These are phyloP conservation scores for Lytechinus variegatus DNA, from an alignment of 35 echinoderm and acorn worm species.

Conservation along the genomic window DNA sequence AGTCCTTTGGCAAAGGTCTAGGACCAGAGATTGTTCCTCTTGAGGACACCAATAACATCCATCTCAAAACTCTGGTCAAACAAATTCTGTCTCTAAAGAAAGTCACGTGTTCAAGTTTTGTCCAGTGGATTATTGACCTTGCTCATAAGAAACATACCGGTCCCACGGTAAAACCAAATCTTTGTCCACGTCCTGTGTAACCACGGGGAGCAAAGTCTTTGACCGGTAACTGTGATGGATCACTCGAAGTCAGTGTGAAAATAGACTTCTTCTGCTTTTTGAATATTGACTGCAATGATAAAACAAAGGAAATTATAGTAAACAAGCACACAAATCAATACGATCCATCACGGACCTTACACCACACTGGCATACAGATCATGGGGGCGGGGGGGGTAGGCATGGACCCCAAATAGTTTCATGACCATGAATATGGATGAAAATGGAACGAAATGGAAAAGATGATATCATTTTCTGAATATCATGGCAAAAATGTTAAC, in stretches of 20 bases:
- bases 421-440: too few relatives aligned
- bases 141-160: slow-evolving; percentile 44
- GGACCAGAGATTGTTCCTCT: background rate
- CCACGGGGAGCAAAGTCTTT: slow-evolving; percentile 38
- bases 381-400: too few relatives aligned
- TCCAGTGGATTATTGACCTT: background rate
- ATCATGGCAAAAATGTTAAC: too few relatives aligned
- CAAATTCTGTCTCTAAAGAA: background rate
- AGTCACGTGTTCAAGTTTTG: background rate
- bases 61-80: background rate
- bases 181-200: slow-evolving; percentile 15
- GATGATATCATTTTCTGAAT: too few relatives aligned
- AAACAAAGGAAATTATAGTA: background rate
- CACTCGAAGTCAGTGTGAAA: background rate
- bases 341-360: background rate
- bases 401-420: too few relatives aligned
- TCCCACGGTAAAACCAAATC: slow-evolving; percentile 35
- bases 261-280: slow-evolving; percentile 30
- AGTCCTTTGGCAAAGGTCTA: background rate
- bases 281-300: slow-evolving; percentile 16
- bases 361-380: too few relatives aligned
- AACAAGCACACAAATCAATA: background rate
- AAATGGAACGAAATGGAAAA: too few relatives aligned
- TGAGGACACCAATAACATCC: background rate
- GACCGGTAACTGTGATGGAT: background rate